Percentiles rank a stretch among this genome's conserved stretches.
Evolutionary conservation across 2,888 invertebrate genomes (phyloP).

Genomic region (Drosophila mimetica): DNA sequence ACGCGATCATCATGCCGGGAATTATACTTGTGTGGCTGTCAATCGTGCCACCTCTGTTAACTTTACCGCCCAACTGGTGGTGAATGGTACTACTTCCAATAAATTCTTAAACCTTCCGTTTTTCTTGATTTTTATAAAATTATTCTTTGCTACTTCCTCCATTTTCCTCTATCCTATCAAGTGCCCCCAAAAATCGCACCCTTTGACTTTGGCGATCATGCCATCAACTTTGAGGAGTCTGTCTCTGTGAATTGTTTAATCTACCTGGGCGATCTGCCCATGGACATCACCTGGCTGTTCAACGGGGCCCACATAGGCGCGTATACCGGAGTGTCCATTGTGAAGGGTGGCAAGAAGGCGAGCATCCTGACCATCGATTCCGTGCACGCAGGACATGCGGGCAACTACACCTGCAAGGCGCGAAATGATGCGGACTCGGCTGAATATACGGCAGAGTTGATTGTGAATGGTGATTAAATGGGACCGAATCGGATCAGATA

Average conservation of each 20-base stretch:
- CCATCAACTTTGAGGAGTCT: conserved; percentile 88
- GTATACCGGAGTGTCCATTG: conserved; percentile 84
- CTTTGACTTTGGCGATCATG: conserved; percentile 89
- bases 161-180: conserved; percentile 69
- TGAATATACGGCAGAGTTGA: conserved; percentile 88
- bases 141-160: not conserved
- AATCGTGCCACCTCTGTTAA: conserved; percentile 88
- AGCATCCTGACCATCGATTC: conserved; percentile 88
- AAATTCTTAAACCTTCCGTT: not conserved
- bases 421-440: conserved; percentile 89
- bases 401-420: conserved; percentile 91
- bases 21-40: conserved; percentile 89
- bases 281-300: conserved; percentile 86
- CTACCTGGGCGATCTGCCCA: conserved; percentile 88
- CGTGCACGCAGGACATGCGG: conserved; percentile 88
- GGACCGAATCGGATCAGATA: conserved; percentile 13
- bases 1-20: conserved; percentile 88
- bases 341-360: conserved; percentile 86
- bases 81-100: conserved; percentile 85
- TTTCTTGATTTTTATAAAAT: conserved; percentile 17
- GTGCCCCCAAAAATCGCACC: conserved; percentile 91
- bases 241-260: conserved; percentile 87
- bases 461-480: conserved; percentile 87
- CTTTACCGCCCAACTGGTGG: conserved; percentile 87
- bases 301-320: conserved; percentile 85